phyloP scores from a whole-genome alignment of 1,140 invertebrate species.

The Dryas iulia region DNA sequence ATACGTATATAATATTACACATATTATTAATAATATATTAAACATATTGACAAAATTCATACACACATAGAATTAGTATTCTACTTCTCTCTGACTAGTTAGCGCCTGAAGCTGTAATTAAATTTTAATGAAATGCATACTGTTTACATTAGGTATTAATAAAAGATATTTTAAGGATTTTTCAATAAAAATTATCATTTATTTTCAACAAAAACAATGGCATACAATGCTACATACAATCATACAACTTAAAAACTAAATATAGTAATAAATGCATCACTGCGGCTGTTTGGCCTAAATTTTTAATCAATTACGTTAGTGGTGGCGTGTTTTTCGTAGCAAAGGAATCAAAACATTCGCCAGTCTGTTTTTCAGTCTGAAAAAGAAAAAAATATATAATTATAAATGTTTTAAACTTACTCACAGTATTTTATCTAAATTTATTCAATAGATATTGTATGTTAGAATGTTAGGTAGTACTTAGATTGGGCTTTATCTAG shows the following conservation, averaged over 20 bases:
- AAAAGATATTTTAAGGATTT: constrained; percentile 61
- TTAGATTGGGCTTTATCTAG: background rate
- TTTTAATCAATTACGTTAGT: constrained; percentile 23
- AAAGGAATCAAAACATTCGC: constrained; percentile 63
- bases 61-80: too few relatives aligned
- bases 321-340: constrained; percentile 61
- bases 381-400: constrained; percentile 12
- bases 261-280: constrained; percentile 32
- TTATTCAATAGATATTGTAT: background rate
- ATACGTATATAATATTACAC: too few relatives aligned
- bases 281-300: background rate
- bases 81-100: too few relatives aligned
- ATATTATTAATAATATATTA: too few relatives aligned
- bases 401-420: background rate
- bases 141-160: background rate
- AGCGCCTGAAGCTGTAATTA: too few relatives aligned
- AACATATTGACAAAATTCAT: too few relatives aligned
- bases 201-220: constrained; percentile 74
- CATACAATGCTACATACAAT: constrained; percentile 34
- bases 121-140: background rate
- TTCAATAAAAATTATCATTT: constrained; percentile 76
- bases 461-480: background rate
- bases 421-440: background rate
- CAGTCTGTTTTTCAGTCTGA: constrained; percentile 66
- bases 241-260: constrained; percentile 43